phyloP scores from a whole-genome alignment of 2,888 invertebrate species.

The Plebejus anna region DNA sequence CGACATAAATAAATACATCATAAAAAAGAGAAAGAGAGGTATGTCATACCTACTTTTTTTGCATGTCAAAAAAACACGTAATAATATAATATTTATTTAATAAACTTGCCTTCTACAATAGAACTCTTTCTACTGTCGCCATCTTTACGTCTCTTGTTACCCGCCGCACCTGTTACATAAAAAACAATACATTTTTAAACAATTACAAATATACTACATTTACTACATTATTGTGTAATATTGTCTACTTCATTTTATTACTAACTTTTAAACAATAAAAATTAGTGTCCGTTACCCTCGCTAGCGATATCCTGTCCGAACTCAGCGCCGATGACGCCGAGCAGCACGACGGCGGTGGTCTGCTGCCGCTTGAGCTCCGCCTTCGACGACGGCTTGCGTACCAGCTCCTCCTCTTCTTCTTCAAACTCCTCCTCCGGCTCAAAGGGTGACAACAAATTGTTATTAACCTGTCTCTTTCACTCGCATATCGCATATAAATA shows the following conservation, averaged over 20 bases:
- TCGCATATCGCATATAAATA: too few relatives aligned
- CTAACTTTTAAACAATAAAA: too few relatives aligned
- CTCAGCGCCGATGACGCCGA: conserved; percentile 98
- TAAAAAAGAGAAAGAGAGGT: too few relatives aligned
- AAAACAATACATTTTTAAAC: conserved; percentile 24
- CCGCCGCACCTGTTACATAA: conserved; percentile 64
- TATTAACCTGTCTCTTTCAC: neutral
- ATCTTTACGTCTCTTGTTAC: conserved; percentile 79
- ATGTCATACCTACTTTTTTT: too few relatives aligned
- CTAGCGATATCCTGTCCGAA: conserved; percentile 96
- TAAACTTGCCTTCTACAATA: conserved; percentile 86
- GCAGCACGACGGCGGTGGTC: conserved; percentile 96
- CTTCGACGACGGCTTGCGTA: conserved; percentile 90
- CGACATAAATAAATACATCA: neutral
- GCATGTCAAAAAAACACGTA: neutral
- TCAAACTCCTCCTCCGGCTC: conserved; percentile 89
- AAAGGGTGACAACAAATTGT: conserved; percentile 17
- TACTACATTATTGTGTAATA: neutral
- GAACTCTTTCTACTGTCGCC: conserved; percentile 87
- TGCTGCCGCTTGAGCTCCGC: conserved; percentile 95
- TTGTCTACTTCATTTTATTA: too few relatives aligned
- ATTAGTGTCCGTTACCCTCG: conserved; percentile 59
- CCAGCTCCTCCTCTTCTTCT: conserved; percentile 92
- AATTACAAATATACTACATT: neutral
- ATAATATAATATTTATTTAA: neutral